Conservation (phyloP, 2,113 vertebrate genomes). For the Budorcas taxicolor region DNA sequence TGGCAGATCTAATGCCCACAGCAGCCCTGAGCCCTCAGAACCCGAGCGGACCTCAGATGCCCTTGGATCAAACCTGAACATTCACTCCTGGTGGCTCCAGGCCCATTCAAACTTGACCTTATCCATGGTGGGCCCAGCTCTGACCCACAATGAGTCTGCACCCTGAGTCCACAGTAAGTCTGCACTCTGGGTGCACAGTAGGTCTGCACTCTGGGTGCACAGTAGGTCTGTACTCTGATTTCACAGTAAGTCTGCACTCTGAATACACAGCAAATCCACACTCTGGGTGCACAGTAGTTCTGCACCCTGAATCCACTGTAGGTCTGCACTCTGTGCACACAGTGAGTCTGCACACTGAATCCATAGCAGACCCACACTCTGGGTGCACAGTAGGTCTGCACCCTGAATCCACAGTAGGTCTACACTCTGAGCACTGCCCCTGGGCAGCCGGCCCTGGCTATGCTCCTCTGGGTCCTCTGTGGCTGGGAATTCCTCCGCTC, state of each 20-base stretch:
- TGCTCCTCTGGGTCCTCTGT: not conserved
- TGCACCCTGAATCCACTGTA: not conserved
- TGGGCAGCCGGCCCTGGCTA: not conserved
- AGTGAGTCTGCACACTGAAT: not conserved
- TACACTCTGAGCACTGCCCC: not conserved
- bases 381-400: not conserved
- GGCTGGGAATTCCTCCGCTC: not conserved
- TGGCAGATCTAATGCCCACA: fast-evolving
- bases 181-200: not conserved
- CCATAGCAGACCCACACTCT: not conserved
- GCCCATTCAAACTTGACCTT: not conserved
- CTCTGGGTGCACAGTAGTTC: not conserved
- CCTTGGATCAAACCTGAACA: not conserved
- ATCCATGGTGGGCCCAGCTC: not conserved
- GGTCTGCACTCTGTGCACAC: not conserved
- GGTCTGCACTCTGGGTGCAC: not conserved
- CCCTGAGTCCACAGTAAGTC: not conserved
- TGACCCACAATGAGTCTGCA: not conserved
- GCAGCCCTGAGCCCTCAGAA: not conserved
- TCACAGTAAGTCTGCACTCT: not conserved
- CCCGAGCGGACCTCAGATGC: not conserved
- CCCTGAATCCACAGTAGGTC: not conserved
- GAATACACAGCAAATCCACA: not conserved
- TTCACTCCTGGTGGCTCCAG: not conserved
- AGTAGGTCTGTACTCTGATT: not conserved